These are phyloP conservation scores for Drosophila nigrodunni DNA, from an alignment of 1,140 invertebrate species.

Conservation along the genomic window DNA sequence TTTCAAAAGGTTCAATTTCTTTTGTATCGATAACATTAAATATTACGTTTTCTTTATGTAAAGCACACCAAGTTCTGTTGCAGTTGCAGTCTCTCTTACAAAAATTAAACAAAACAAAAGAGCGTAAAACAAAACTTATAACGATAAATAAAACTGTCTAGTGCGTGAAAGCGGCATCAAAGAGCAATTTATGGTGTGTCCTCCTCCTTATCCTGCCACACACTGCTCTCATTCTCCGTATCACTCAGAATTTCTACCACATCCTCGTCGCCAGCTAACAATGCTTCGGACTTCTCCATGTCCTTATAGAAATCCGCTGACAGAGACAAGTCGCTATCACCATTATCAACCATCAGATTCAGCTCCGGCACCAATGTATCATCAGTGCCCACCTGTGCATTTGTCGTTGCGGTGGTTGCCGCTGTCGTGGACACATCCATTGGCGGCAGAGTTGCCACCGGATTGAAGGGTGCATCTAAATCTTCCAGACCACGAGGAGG, in stretches of 20 bases:
- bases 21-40: constrained; percentile 45
- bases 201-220: constrained; percentile 72
- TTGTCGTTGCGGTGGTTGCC: constrained; percentile 42
- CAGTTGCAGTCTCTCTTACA: constrained; percentile 77
- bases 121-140: constrained; percentile 65
- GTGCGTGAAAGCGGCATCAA: constrained; percentile 41
- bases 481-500: constrained; percentile 90
- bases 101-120: constrained; percentile 69
- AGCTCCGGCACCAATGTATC: constrained; percentile 56
- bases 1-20: constrained; percentile 26
- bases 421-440: constrained; percentile 68
- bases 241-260: constrained; percentile 69
- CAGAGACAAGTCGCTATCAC: constrained; percentile 27
- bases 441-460: constrained; percentile 83
- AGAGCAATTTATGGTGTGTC: constrained; percentile 45
- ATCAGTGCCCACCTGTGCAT: constrained; percentile 63
- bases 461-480: constrained; percentile 87
- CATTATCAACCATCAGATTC: constrained; percentile 55
- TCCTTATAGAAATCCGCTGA: constrained; percentile 52
- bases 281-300: constrained; percentile 50
- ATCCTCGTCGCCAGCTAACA: constrained; percentile 54
- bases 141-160: constrained; percentile 66
- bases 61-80: constrained; percentile 77
- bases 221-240: constrained; percentile 74
- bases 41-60: constrained; percentile 64